phyloP scores from a whole-genome alignment of 2,113 vertebrate genomes.

The Penelope pileata region DNA sequence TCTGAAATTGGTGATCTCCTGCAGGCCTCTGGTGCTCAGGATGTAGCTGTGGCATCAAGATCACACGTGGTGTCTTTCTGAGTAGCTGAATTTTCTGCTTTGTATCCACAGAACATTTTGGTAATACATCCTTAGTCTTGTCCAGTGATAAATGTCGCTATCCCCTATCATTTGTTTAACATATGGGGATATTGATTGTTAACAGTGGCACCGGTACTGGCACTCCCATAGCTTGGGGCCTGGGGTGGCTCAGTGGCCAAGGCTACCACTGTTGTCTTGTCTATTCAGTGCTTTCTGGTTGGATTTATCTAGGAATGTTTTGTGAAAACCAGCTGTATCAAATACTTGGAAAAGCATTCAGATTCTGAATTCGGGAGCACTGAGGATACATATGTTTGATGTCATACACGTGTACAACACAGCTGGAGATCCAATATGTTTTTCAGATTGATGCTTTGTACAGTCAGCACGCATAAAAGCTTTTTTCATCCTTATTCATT shows the following conservation, averaged over 20 bases:
- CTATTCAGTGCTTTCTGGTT: neutral
- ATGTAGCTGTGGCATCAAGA: neutral
- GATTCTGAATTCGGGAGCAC: neutral
- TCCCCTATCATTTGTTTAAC: neutral
- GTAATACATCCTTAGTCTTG: neutral
- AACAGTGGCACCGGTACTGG: neutral
- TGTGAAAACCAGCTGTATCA: neutral
- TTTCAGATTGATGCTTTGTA: neutral
- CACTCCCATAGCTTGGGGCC: neutral
- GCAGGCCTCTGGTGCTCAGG: neutral
- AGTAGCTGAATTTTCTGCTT: neutral
- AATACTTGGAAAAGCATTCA: neutral
- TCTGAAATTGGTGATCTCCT: neutral
- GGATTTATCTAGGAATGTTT: neutral
- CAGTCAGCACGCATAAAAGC: neutral
- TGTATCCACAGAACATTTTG: neutral
- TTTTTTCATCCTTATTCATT: conserved; percentile 8
- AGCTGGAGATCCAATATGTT: neutral
- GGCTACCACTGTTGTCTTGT: neutral
- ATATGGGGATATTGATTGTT: neutral
- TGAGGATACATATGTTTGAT: neutral
- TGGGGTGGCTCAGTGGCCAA: neutral
- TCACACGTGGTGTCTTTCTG: neutral
- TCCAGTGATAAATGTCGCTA: neutral
- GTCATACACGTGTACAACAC: neutral